Percentiles rank a stretch among this genome's conserved stretches.
Conservation (phyloP, 2,113 vertebrate species). For the Laticauda colubrina region DNA sequence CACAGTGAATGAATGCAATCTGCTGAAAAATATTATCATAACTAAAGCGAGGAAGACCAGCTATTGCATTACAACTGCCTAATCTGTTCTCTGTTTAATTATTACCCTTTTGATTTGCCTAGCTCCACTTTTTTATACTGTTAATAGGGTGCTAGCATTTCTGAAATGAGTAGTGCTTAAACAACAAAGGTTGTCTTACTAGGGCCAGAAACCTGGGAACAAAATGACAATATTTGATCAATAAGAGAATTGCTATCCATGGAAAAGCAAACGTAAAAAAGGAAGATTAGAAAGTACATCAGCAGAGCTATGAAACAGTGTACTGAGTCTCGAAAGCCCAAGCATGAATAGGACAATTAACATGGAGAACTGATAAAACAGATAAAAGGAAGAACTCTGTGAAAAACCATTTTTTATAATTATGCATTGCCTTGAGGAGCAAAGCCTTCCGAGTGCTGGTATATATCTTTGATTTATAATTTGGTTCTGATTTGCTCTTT, state of each 20-base stretch:
- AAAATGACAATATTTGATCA: not conserved
- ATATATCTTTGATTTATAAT: not conserved
- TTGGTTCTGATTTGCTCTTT: not conserved
- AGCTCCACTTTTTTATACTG: not conserved
- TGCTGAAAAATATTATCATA: not conserved
- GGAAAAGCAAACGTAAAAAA: not conserved
- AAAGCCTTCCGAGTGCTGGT: not conserved
- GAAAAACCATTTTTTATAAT: not conserved
- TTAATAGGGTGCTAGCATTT: not conserved
- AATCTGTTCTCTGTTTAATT: not conserved
- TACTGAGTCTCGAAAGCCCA: too few species aligned
- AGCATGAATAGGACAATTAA: not conserved
- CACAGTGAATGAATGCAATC: not conserved
- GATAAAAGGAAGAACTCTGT: not conserved
- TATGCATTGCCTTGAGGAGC: not conserved
- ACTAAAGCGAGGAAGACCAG: not conserved
- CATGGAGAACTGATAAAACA: not conserved
- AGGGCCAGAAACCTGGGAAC: not conserved
- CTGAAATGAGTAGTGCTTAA: not conserved
- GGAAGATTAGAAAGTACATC: not conserved
- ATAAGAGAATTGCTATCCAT: not conserved
- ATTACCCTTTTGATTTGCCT: not conserved
- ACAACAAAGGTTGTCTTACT: conserved; percentile 4
- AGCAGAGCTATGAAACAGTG: not conserved
- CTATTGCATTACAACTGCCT: not conserved